Base-by-base conservation (phyloP, 1,140 invertebrate species). In the Odontomachus brunneus region DNA sequence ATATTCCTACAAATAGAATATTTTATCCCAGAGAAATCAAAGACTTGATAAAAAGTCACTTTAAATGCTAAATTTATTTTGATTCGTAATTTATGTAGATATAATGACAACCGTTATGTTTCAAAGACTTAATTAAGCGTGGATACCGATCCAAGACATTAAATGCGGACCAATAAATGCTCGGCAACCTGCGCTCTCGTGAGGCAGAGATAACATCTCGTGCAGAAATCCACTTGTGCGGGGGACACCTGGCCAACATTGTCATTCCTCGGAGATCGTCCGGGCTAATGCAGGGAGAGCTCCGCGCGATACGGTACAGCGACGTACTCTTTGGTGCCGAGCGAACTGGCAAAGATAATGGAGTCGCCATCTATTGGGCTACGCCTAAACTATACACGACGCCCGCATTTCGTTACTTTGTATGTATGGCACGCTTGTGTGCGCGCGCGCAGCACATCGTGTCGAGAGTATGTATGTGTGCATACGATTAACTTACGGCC, bases 341-440 rank as follows among this genome's bases (percentile, higher is more conserved):
- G 51, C 51, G 44, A 66, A 69, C 85, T 86, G 89, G 90, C 88
- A 93, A 91, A 91, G 92, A 93, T 94, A 94, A 93, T 92, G 86
- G 90, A 92, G 91, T 92, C 92, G 94, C 93, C 93, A 94, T 94
- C 93, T 94, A 89, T 94, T 91, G 93, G 91, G 71, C 59, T 59
- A 84, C 88, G 89, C 75, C 87, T 91, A 92, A 92, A 94, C 90
- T 89, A 91, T 71, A 82, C 84, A 19, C 51, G 82, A 62, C 65
- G 85, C 74, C 75, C 71, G 63, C 66, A 62, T 84, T 78, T 74
- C 60, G 2, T 57, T 83, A 87, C 60, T 87, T 83, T 73, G 66
- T 83, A 89, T 83, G 71, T 62, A 73, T 57, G 12, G 38, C 65
- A 62, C 81, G 67, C 69, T 29, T 66, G 74, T 78, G 82, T 57